Base-by-base conservation (phyloP, 1,140 invertebrate species). In the Leptinotarsa texana region DNA sequence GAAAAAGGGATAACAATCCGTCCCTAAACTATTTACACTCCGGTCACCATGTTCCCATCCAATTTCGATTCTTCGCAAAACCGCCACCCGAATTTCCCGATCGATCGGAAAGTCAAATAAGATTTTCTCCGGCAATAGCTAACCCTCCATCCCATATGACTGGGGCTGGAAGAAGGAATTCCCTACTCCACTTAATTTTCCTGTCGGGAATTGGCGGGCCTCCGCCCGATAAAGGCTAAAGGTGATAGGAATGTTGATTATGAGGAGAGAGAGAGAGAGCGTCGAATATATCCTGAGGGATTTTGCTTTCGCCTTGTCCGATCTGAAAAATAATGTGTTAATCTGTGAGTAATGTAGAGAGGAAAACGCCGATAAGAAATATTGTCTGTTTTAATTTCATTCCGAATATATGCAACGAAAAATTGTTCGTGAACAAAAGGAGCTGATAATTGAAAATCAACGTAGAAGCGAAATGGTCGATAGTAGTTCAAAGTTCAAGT, bases 181-280 rank as follows among this genome's bases (percentile, higher is more conserved):
- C 75, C n/a, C 77, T 76, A 79, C 77, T 81, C 75, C 80, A 81
- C 80, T 81, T 82, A 82, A 82, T 82, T 82, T 82, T 80, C 79
- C 80, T 77, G 81, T 70, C 79, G 81, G 81, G 81, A 82, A 81
- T 82, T 76, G 76, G 74, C 69, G 65, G 73, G 69, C 74, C 74
- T 72, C 51, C 75, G 51, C 74, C 76, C 81, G 82, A 83, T 83
- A 83, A 82, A 83, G 80, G 82, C 80, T 76, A 77, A 77, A 82
- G 81, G 82, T 83, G 82, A 83, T 83, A 81, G 82, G 82, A 83
- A 83, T 83, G 82, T 81, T 83, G 82, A 83, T 83, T 83, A 83
- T 80, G 82, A 74, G 15, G 75, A 75, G 74, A 73, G 74, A 72
- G 74, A 71, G 74, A 68, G 77, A 79, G 73, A 76, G 70, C 65